A percentile compares a stretch with the other conserved stretches of the same genome.
phyloP scores from a whole-genome alignment of 2,113 vertebrate genomes.

The Sturnira hondurensis region DNA sequence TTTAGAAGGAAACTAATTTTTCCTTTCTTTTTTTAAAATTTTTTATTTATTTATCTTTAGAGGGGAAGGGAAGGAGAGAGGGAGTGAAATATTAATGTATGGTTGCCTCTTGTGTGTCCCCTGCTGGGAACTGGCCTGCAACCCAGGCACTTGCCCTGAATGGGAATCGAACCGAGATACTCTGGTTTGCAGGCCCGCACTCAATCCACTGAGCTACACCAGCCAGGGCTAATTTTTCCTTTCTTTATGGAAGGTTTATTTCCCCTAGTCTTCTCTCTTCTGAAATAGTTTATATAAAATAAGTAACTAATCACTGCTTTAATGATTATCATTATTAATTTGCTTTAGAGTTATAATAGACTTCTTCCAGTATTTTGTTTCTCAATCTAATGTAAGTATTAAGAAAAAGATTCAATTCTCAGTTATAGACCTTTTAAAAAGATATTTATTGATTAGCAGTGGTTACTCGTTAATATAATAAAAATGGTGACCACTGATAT shows the following conservation, averaged over 20 bases:
- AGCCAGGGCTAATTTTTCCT: background rate
- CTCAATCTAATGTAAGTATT: background rate
- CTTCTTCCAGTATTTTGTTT: background rate
- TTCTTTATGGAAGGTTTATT: background rate
- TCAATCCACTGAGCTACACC: too few relatives aligned
- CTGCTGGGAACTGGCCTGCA: too few relatives aligned
- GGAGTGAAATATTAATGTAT: too few relatives aligned
- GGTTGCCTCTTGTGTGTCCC: too few relatives aligned
- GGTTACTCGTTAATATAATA: background rate
- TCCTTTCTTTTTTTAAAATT: background rate
- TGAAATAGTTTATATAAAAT: background rate
- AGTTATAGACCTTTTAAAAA: background rate
- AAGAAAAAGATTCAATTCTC: background rate
- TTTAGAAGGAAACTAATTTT: conserved; percentile 14
- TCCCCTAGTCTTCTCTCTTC: background rate
- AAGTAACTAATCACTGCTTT: background rate
- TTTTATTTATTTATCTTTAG: too few relatives aligned
- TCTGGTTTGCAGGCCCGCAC: too few relatives aligned
- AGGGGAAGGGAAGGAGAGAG: too few relatives aligned
- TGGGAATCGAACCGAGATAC: too few relatives aligned
- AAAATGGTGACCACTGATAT: background rate
- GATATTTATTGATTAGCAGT: background rate
- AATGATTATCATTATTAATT: conserved; percentile 2
- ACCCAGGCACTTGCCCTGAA: too few relatives aligned
- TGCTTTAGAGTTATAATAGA: background rate